Base-by-base conservation (phyloP, 2,888 invertebrate genomes). In the Apamea epomidion region DNA sequence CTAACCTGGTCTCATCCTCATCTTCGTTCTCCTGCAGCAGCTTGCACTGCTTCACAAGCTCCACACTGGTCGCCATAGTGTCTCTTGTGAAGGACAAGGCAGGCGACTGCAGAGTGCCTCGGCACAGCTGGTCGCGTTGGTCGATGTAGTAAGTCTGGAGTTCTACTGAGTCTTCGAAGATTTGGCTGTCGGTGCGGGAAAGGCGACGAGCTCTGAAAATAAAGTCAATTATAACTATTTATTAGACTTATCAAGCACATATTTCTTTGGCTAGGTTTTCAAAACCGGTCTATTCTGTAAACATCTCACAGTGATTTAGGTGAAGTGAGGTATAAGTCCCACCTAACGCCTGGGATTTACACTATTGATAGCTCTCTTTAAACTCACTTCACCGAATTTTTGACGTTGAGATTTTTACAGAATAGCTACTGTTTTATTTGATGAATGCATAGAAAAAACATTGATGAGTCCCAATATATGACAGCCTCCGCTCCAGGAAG, bases 91-190 rank as follows among this genome's bases (percentile, higher is more conserved):
- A 99, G 87, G 97, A 97, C 6, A 99, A 97, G 0, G 99, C 99
- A 0, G 99, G 99, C 0, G 99, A 99, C 81, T 98, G 98, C 8
- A 99, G 96, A 0, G 98, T 97, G 89, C 98, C 98, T 84, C 98
- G 98, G 92, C 99, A 99, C 2, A 98, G 95, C 87, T 98, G 97
- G 90, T 97, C 97, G 0, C 98, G 97, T 85, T 98, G 98, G 45
- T 98, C 98, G 68, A 99, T 98, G 95, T 99, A 99, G 95, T 98
- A 99, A 21, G 98, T 98, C 94, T 99, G 99, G 74, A 99, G 97
- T 91, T 99, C 99, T 54, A 99, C 98, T 0, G 99, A 98, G 95
- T 99, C 99, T 93, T 99, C 99, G 96, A 99, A 99, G 70, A 99
- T 98, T 93, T 99, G 99, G 6, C 99, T 99, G 96, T 99, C 99